Conservation (phyloP, 2,888 invertebrate genomes). For the Uropetala carovei region DNA sequence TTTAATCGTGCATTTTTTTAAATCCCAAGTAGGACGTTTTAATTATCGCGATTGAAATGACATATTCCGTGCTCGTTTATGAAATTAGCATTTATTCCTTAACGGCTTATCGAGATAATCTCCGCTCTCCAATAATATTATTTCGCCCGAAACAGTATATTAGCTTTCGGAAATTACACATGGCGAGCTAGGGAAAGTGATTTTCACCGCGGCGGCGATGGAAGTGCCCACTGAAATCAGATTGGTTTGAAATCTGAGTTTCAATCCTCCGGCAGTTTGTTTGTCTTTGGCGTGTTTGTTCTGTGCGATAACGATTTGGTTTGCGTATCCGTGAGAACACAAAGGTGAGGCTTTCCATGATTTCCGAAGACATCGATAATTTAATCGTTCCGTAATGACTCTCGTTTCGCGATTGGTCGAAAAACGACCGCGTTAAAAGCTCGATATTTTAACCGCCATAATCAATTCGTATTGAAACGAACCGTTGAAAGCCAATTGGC, state of each 20-base stretch:
- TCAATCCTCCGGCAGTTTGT: background rate
- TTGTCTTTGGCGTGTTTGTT: background rate
- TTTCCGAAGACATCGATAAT: conserved; percentile 49
- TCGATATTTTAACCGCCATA: no score
- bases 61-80: background rate
- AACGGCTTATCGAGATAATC: background rate
- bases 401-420: background rate
- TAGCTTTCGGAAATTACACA: background rate
- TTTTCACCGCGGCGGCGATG: background rate
- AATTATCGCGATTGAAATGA: background rate
- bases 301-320: background rate
- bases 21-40: background rate
- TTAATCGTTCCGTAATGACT: conserved; percentile 34
- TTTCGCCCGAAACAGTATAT: background rate
- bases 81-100: background rate
- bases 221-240: background rate
- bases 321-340: background rate
- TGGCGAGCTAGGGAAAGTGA: background rate
- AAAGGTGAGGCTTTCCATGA: background rate
- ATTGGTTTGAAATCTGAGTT: background rate
- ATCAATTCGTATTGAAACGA: no score
- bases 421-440: no score
- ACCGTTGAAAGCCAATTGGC: no score
- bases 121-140: background rate
- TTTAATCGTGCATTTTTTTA: background rate